Percentiles rank a stretch among this genome's conserved stretches.
phyloP scores from a whole-genome alignment of 1,140 invertebrate species.

The Elymnias hypermnestra region DNA sequence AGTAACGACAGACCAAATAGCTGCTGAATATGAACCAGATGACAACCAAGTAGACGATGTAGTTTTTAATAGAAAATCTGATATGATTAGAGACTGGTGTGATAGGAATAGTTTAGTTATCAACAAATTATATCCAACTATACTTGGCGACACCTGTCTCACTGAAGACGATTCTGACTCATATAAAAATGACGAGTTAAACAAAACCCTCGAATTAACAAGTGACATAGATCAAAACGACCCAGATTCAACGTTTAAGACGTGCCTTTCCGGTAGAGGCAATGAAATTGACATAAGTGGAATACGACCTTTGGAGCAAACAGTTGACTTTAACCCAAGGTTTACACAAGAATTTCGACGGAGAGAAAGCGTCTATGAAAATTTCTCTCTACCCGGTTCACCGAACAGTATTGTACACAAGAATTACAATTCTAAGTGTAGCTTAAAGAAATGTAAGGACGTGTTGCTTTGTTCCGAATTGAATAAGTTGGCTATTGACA shows the following conservation, averaged over 20 bases:
- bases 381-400: conserved; percentile 61
- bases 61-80: conserved; percentile 45
- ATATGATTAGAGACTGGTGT: conserved; percentile 65
- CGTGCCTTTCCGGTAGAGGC: conserved; percentile 43
- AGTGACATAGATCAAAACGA: too few relatives aligned
- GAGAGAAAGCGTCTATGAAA: conserved; percentile 51
- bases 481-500: conserved; percentile 24
- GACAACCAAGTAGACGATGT: conserved; percentile 25
- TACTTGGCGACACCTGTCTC: conserved; percentile 45
- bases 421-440: conserved; percentile 59
- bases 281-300: conserved; percentile 55
- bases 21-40: conserved; percentile 77
- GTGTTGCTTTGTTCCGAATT: conserved; percentile 17
- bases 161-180: conserved; percentile 44
- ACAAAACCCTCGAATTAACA: conserved; percentile 20
- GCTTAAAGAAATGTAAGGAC: conserved; percentile 41
- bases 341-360: conserved; percentile 28
- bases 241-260: conserved; percentile 42
- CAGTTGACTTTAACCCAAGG: too few relatives aligned
- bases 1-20: conserved; percentile 76
- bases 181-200: conserved; percentile 29
- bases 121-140: conserved; percentile 65
- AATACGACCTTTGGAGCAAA: too few relatives aligned
- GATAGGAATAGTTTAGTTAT: conserved; percentile 54
- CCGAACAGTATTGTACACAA: conserved; percentile 54